These are phyloP conservation scores for Leptinotarsa rubiginosa DNA, from an alignment of 2,888 invertebrate genomes.

Conservation along the genomic window DNA sequence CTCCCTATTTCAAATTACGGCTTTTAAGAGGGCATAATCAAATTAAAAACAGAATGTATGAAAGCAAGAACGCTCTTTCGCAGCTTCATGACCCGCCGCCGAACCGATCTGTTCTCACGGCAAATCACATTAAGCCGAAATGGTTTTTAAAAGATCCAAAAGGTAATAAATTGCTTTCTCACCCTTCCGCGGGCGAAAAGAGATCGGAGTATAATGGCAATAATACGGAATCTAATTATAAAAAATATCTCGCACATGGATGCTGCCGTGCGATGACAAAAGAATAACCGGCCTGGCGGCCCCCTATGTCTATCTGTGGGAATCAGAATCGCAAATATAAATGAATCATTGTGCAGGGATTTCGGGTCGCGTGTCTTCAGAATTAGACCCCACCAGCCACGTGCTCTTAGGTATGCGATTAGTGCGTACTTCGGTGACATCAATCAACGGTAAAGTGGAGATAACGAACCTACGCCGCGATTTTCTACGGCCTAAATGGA, in stretches of 20 bases:
- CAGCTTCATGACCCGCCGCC: conserved; percentile 39
- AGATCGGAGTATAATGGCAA: conserved; percentile 38
- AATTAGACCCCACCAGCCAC: conserved; percentile 60
- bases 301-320: conserved; percentile 59
- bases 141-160: conserved; percentile 47
- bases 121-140: conserved; percentile 47
- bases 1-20: conserved; percentile 34
- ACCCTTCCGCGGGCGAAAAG: conserved; percentile 38
- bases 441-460: conserved; percentile 63
- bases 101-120: conserved; percentile 36
- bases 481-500: conserved; percentile 48
- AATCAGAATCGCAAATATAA: conserved; percentile 61
- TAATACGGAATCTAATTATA: conserved; percentile 63
- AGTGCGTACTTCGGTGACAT: conserved; percentile 61
- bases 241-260: conserved; percentile 62
- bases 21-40: conserved; percentile 35
- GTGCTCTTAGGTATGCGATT: conserved; percentile 64
- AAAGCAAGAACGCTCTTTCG: conserved; percentile 37
- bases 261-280: conserved; percentile 50
- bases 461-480: conserved; percentile 60
- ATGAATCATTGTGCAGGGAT: conserved; percentile 64
- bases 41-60: conserved; percentile 36
- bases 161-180: conserved; percentile 49
- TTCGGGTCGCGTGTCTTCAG: conserved; percentile 61
- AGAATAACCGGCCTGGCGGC: conserved; percentile 32